Conservation (phyloP, 2,888 invertebrate genomes). For the Drosophila testacea region DNA sequence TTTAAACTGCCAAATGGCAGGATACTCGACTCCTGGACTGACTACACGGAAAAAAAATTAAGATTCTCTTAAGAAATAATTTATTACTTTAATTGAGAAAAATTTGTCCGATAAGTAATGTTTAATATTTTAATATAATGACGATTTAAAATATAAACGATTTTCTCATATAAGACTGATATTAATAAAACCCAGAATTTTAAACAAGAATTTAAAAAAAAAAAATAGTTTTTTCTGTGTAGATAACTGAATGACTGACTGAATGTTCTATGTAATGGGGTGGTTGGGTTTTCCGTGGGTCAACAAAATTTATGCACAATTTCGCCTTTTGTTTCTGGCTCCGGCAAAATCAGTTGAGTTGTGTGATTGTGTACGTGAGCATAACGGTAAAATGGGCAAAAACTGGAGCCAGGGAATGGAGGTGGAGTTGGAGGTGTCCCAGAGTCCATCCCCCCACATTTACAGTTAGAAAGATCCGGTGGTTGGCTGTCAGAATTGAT, state of each 20-base stretch:
- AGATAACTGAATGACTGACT: conserved; percentile 7
- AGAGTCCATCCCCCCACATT: not conserved
- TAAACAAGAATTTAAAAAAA: no score
- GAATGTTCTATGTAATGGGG: conserved; percentile 14
- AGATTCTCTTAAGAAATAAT: no score
- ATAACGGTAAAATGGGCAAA: conserved; percentile 76
- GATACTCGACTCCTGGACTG: conserved; percentile 24
- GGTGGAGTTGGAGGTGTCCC: not conserved
- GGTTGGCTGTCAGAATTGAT: conserved; percentile 83
- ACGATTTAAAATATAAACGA: no score
- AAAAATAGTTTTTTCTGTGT: no score
- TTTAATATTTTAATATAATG: no score
- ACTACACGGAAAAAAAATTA: no score
- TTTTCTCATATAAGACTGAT: no score
- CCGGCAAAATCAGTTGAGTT: conserved; percentile 71
- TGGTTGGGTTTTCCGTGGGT: conserved; percentile 26
- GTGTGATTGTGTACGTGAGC: conserved; percentile 83
- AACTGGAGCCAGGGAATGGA: not conserved
- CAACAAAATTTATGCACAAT: conserved; percentile 67
- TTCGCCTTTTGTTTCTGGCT: conserved; percentile 48
- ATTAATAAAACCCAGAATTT: no score
- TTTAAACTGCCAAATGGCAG: conserved; percentile 76
- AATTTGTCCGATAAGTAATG: no score
- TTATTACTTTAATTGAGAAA: no score
- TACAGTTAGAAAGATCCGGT: conserved; percentile 24